A percentile compares a stretch with the other conserved stretches of the same genome.
Conservation (phyloP, 2,888 invertebrate genomes). For the Spatulosminthurus flaviceps region DNA sequence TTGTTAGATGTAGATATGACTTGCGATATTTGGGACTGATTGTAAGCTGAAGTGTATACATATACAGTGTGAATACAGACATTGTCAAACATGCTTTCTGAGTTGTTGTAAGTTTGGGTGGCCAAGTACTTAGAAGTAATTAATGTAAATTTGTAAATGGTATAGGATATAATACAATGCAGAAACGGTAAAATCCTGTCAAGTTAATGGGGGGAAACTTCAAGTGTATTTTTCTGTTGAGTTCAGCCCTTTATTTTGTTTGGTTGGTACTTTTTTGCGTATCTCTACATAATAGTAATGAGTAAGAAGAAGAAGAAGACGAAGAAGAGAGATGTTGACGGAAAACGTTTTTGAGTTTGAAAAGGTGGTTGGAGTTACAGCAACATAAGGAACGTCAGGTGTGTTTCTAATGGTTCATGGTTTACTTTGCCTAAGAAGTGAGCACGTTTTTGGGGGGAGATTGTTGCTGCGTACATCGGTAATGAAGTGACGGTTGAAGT, state of each 20-base stretch:
- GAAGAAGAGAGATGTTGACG: neutral
- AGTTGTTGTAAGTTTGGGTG: slow-evolving; percentile 14
- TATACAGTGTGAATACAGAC: neutral
- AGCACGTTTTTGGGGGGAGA: neutral
- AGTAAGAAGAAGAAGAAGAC: no score
- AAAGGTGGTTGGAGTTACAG: neutral
- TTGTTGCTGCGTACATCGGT: neutral
- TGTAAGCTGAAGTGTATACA: neutral
- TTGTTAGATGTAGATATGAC: no score
- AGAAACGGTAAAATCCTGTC: neutral
- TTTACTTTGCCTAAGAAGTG: neutral
- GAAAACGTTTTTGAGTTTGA: neutral
- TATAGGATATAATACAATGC: neutral
- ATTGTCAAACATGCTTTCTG: neutral
- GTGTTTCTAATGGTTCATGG: slow-evolving; percentile 20
- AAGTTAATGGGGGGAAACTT: neutral
- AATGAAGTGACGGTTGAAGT: slow-evolving; percentile 18
- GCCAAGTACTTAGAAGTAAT: neutral
- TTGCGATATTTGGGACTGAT: no score
- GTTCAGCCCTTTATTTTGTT: neutral
- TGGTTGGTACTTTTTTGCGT: neutral
- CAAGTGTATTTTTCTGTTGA: neutral
- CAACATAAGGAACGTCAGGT: neutral
- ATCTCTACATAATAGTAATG: no score
- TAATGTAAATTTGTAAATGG: slow-evolving; percentile 10